Percentiles rank a stretch among this genome's conserved stretches.
Conservation (phyloP, 2,888 invertebrate species). For the Cantharis rufa region DNA sequence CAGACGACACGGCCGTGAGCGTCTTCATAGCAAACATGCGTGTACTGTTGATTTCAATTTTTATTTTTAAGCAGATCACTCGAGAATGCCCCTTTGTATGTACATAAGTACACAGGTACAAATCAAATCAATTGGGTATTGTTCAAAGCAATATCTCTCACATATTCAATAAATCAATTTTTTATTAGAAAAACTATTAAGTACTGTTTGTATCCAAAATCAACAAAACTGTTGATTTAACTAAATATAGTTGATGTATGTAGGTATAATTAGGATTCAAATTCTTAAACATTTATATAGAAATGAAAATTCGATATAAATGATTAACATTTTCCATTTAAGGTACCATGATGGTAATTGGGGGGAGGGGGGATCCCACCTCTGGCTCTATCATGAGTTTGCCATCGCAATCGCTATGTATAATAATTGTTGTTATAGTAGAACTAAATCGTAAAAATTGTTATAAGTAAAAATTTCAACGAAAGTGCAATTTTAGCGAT, state of each 20-base stretch:
- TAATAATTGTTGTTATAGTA: background rate
- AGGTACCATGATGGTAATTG: background rate
- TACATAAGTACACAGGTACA: background rate
- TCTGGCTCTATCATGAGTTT: background rate
- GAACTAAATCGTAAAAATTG: background rate
- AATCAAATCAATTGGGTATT: background rate
- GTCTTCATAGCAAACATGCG: no score
- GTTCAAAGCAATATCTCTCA: background rate
- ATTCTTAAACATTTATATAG: background rate
- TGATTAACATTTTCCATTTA: background rate
- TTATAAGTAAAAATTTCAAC: background rate
- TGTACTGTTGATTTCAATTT: no score
- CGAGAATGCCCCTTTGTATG: no score
- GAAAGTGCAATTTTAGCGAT: conserved; percentile 24
- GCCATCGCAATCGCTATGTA: background rate
- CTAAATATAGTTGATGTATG: background rate
- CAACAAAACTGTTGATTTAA: background rate
- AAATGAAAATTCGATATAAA: background rate
- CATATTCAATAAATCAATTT: background rate
- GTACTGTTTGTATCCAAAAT: background rate
- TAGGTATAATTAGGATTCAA: background rate
- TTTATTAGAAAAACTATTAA: background rate
- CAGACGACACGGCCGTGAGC: no score
- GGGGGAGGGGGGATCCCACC: background rate
- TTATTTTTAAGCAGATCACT: no score